These are phyloP conservation scores for Isaurus tuberculatus DNA, from an alignment of 92 coral and sea anemone species.

Conservation along the genomic window DNA sequence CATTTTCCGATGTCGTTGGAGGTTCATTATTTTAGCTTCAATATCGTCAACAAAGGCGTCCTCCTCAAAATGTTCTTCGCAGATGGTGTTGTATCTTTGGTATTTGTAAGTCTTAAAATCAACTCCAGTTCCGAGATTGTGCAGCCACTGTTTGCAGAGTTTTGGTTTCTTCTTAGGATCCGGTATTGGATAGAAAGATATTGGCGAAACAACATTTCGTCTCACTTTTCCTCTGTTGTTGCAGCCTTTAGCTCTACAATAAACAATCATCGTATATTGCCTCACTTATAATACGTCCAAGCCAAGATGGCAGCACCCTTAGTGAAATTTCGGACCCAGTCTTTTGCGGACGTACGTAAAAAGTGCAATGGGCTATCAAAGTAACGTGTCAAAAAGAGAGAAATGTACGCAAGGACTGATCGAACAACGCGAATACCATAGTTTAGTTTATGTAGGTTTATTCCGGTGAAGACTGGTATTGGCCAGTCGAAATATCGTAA, in stretches of 20 bases:
- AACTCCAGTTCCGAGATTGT: constrained; percentile 32
- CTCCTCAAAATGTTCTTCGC: constrained; percentile 40
- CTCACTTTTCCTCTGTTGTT: not conserved
- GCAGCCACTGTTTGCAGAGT: constrained; percentile 40
- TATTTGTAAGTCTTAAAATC: constrained; percentile 22
- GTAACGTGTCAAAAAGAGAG: too few relatives aligned
- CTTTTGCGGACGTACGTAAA: constrained; percentile 6
- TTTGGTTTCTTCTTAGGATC: constrained; percentile 32
- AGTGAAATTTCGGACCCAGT: constrained; percentile 18
- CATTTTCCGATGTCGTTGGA: constrained; percentile 20
- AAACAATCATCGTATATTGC: not conserved
- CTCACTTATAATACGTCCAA: not conserved
- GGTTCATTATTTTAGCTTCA: constrained; percentile 33
- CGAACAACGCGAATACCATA: too few relatives aligned
- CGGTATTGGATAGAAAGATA: constrained; percentile 23
- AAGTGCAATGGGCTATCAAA: too few relatives aligned
- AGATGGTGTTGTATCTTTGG: not conserved
- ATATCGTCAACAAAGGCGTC: constrained; percentile 22
- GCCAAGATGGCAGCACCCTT: constrained; percentile 24
- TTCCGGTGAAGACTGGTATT: too few relatives aligned
- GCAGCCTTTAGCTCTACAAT: constrained; percentile 28
- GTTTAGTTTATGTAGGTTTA: too few relatives aligned
- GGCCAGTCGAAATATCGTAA: too few relatives aligned
- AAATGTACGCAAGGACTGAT: too few relatives aligned
- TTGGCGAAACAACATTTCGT: not conserved